phyloP scores from a whole-genome alignment of 1,140 invertebrate genomes.

The Maconellicoccus hirsutus region DNA sequence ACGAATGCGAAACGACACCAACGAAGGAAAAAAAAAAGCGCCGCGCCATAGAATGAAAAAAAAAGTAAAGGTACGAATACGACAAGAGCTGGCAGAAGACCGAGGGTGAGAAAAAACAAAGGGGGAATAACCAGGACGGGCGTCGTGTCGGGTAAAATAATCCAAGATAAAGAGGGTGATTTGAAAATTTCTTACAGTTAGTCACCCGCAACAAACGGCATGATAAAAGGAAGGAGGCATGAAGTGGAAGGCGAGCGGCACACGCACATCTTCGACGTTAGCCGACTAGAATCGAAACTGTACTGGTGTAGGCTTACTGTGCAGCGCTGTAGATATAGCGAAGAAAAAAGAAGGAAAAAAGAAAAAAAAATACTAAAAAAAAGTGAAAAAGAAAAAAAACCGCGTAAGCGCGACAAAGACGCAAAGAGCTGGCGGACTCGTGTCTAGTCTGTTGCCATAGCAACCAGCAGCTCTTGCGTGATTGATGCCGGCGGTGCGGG shows the following conservation, averaged over 20 bases:
- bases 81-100: neutral
- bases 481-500: constrained; percentile 12
- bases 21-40: neutral
- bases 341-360: neutral
- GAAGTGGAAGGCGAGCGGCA: too few species aligned
- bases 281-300: neutral
- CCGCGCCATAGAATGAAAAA: neutral
- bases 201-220: constrained; percentile 1
- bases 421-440: constrained; percentile 11
- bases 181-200: constrained; percentile 11
- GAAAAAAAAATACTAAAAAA: constrained; percentile 3
- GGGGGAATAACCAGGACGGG: too few species aligned
- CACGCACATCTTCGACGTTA: constrained; percentile 7
- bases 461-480: neutral
- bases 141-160: too few species aligned
- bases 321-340: too few species aligned
- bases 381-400: constrained; percentile 6
- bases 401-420: constrained; percentile 12
- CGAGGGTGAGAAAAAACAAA: neutral
- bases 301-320: too few species aligned
- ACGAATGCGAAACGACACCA: too few species aligned
- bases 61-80: neutral
- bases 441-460: constrained; percentile 11
- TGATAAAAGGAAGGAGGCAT: too few species aligned
- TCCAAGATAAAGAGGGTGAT: constrained; percentile 6